Conservation (phyloP, 1,140 invertebrate genomes). For the Drosophila erecta region DNA sequence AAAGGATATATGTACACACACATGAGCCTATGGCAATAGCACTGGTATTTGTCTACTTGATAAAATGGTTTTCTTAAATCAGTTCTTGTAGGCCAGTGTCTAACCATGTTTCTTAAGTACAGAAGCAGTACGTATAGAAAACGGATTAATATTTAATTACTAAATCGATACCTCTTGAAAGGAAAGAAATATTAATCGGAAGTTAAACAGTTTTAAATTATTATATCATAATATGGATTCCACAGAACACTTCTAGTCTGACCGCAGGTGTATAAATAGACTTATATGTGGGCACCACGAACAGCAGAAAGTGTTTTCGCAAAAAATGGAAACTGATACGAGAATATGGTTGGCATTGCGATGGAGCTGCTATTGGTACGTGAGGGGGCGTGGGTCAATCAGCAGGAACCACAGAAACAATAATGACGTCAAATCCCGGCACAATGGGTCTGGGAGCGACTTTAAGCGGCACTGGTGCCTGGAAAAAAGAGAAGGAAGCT, state of each 20-base stretch:
- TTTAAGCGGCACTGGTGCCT: slow-evolving; percentile 10
- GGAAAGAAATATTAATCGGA: too few species aligned
- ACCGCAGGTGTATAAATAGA: slow-evolving; percentile 5
- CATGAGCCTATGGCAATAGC: neutral
- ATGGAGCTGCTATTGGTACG: slow-evolving; percentile 21
- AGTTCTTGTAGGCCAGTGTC: too few species aligned
- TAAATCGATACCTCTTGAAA: too few species aligned
- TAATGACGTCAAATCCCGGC: slow-evolving; percentile 28
- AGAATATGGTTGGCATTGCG: slow-evolving; percentile 55
- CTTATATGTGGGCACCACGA: neutral
- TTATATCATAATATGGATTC: neutral
- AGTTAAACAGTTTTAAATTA: neutral
- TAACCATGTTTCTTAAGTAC: too few species aligned
- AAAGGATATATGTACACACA: neutral
- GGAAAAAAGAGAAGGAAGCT: slow-evolving; percentile 9
- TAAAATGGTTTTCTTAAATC: too few species aligned
- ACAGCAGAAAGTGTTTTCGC: slow-evolving; percentile 35
- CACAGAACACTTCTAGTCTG: neutral
- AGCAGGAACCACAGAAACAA: slow-evolving; percentile 35
- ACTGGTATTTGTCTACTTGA: neutral
- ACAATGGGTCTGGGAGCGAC: slow-evolving; percentile 34
- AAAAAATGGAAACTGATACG: slow-evolving; percentile 63
- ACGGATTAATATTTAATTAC: too few species aligned
- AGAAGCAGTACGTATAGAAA: too few species aligned
- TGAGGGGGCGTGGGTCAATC: slow-evolving; percentile 58